Conservation (phyloP, 2,113 vertebrate species). For the Mobula birostris region DNA sequence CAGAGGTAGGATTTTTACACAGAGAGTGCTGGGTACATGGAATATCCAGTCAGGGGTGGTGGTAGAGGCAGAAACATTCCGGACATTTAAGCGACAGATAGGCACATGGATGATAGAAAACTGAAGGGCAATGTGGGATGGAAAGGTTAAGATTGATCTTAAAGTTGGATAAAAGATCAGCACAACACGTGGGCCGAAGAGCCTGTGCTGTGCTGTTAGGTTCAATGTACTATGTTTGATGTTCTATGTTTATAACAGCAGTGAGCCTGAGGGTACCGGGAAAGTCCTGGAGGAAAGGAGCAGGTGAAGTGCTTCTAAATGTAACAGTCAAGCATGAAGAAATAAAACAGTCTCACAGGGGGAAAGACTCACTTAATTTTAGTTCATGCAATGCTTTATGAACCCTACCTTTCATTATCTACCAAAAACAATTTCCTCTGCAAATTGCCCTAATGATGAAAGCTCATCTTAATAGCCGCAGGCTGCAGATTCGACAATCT, state of each 20-base stretch:
- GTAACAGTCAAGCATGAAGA: neutral
- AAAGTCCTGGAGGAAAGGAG: neutral
- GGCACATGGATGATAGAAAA: too few relatives aligned
- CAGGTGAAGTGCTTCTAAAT: neutral
- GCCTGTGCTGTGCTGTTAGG: too few relatives aligned
- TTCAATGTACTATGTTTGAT: too few relatives aligned
- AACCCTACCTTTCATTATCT: conserved; percentile 5
- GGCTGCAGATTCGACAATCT: neutral
- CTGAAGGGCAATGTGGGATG: too few relatives aligned
- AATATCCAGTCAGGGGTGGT: too few relatives aligned
- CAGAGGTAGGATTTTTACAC: too few relatives aligned
- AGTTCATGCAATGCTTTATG: conserved; percentile 26
- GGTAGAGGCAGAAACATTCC: too few relatives aligned
- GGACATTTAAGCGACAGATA: too few relatives aligned
- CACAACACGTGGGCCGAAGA: too few relatives aligned
- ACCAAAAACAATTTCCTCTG: conserved; percentile 24
- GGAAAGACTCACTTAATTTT: neutral
- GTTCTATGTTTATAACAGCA: neutral
- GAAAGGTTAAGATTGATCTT: too few relatives aligned
- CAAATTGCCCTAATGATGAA: conserved; percentile 28
- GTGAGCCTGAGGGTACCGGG: neutral
- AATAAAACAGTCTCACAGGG: neutral
- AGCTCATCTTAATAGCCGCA: neutral
- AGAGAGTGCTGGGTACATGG: too few relatives aligned
- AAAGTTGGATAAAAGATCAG: too few relatives aligned